Evolutionary conservation across 2,888 invertebrate species (phyloP), one percentile per base, ranked within the genome.

Genomic region (Coleophora flavipennella): DNA sequence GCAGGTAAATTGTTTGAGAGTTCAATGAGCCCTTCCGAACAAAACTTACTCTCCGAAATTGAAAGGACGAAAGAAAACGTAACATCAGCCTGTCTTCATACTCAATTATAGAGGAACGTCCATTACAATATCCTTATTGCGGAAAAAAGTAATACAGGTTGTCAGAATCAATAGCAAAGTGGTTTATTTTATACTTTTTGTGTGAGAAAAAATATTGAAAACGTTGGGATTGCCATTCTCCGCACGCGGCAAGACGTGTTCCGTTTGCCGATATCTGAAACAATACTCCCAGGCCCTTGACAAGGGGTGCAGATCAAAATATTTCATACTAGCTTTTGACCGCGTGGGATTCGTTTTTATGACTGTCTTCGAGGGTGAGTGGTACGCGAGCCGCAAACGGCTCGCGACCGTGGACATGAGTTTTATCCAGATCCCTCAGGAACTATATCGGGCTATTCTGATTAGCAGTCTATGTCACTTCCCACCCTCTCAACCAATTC

Each of bases 271-370:
- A 76, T 72, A 76, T 69, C 70, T 65, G 69, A 76, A 78, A 78
- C 77, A 76, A 76, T 69, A 61, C 67, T n/a, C n/a, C n/a, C n/a
- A n/a, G n/a, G 63, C 55, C 52, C 61, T 67, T 74, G 69, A 74
- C 74, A 71, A 67, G 69, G 62, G 68, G 64, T 68, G 72, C 70
- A 76, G 76, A 78, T 79, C 77, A 77, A 69, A 69, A 67, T 25
- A 25, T 61, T 57, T 59, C 41, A 29, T 41, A 38, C 37, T 44
- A n/a, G n/a, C n/a, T n/a, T n/a, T n/a, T n/a, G n/a, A n/a, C n/a
- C n/a, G n/a, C n/a, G n/a, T n/a, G n/a, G n/a, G n/a, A n/a, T n/a
- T n/a, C n/a, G n/a, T n/a, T n/a, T n/a, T n/a, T n/a, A n/a, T n/a
- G n/a, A n/a, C n/a, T n/a, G n/a, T n/a, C n/a, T n/a, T n/a, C n/a